Percentiles rank a stretch among this genome's conserved stretches.
Evolutionary conservation across 1,140 invertebrate genomes (phyloP).

Genomic region (Frieseomelitta varia): DNA sequence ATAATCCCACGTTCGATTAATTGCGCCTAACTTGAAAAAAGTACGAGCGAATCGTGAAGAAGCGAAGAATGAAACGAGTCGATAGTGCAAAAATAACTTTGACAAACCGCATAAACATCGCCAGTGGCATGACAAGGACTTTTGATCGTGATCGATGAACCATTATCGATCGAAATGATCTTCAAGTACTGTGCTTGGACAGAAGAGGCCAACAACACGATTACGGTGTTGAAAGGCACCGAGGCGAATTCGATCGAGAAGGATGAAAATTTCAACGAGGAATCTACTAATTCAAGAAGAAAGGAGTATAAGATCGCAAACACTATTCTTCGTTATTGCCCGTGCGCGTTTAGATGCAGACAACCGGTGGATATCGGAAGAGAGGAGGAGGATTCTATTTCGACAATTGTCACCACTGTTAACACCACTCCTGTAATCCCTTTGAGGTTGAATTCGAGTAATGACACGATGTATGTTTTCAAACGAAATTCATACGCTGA

Average conservation of each 20-base stretch:
- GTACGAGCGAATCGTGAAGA: neutral
- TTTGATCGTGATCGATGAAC: conserved; percentile 32
- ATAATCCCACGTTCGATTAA: neutral
- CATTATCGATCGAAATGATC: conserved; percentile 69
- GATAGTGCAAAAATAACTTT: neutral
- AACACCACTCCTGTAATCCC: conserved; percentile 76
- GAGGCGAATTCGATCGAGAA: conserved; percentile 63
- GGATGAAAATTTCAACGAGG: conserved; percentile 1
- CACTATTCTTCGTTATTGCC: conserved; percentile 76
- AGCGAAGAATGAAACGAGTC: neutral
- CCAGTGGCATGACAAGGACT: conserved; percentile 5
- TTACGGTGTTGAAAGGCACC: conserved; percentile 68
- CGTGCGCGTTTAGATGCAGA: conserved; percentile 77
- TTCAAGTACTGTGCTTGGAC: conserved; percentile 77
- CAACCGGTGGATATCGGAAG: conserved; percentile 68
- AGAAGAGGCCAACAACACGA: conserved; percentile 60
- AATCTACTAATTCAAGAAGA: neutral
- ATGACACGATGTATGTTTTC: conserved; percentile 72
- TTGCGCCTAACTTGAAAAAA: neutral
- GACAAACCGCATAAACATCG: neutral
- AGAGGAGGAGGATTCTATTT: conserved; percentile 50
- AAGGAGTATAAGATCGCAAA: conserved; percentile 66
- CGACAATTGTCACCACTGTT: conserved; percentile 57
- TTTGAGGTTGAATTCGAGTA: conserved; percentile 68
- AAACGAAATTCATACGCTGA: neutral